Percentiles rank a stretch among this genome's conserved stretches.
These are phyloP conservation scores for Myrmecophaga tridactyla DNA, from an alignment of 2,113 vertebrate species.

Conservation along the genomic window DNA sequence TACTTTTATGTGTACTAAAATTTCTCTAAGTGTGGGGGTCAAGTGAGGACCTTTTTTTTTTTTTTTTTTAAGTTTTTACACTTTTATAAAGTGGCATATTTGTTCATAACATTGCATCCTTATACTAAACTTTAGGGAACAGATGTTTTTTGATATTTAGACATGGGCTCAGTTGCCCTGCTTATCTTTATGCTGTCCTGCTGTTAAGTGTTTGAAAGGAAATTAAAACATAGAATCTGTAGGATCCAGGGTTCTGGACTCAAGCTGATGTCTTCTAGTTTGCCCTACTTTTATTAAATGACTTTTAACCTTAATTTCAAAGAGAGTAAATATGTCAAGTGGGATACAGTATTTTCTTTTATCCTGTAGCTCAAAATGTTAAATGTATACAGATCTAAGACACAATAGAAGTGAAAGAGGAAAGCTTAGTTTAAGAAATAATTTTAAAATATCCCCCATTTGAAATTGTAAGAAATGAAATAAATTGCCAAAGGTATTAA, in stretches of 20 bases:
- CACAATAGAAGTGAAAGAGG: neutral
- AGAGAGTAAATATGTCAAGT: neutral
- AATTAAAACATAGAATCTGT: neutral
- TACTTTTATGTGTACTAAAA: neutral
- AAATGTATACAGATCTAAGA: neutral
- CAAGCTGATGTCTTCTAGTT: neutral
- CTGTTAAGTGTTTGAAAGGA: neutral
- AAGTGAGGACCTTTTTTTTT: neutral
- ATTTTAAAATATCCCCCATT: neutral
- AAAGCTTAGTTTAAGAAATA: conserved; percentile 35
- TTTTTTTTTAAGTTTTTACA: conserved; percentile 26
- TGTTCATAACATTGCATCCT: neutral
- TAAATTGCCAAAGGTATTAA: conserved; percentile 7
- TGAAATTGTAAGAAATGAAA: neutral
- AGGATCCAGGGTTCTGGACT: neutral
- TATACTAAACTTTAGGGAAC: neutral
- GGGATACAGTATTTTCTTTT: neutral
- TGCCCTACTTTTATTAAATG: neutral
- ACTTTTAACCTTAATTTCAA: conserved; percentile 5
- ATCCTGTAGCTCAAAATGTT: neutral
- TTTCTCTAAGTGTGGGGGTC: neutral
- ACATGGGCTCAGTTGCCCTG: neutral
- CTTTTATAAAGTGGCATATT: neutral
- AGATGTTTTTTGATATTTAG: neutral
- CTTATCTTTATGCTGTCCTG: neutral